A percentile compares a stretch with the other conserved stretches of the same genome.
phyloP scores from a whole-genome alignment of 2,113 vertebrate species.

The Coreoperca whiteheadi region DNA sequence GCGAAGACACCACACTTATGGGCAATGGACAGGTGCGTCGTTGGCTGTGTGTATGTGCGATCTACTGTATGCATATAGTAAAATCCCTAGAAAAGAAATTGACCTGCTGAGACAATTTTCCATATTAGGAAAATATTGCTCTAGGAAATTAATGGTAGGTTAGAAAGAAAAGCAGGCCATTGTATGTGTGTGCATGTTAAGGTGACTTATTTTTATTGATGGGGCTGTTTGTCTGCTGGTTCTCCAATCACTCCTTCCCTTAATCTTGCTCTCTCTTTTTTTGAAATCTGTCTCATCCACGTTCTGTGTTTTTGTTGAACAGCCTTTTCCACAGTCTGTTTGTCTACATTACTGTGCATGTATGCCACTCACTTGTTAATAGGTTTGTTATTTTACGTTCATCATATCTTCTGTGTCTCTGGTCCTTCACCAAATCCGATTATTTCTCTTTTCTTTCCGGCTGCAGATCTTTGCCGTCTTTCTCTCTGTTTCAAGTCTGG shows the following conservation, averaged over 20 bases:
- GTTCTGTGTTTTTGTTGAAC: constrained; percentile 44
- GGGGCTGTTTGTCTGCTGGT: constrained; percentile 27
- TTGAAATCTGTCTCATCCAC: constrained; percentile 18
- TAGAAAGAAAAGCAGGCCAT: not conserved
- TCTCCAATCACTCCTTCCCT: constrained; percentile 12
- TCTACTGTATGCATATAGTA: not conserved
- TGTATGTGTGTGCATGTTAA: constrained; percentile 29
- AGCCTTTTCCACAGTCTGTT: not conserved
- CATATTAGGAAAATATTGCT: not conserved
- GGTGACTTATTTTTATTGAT: constrained; percentile 23
- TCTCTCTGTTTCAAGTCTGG: constrained; percentile 45
- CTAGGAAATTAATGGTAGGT: not conserved
- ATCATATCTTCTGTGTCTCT: constrained; percentile 9
- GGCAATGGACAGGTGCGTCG: constrained; percentile 94
- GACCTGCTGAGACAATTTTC: not conserved
- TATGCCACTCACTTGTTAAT: constrained; percentile 17
- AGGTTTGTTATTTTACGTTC: not conserved
- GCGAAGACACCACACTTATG: constrained; percentile 93
- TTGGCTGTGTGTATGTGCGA: not conserved
- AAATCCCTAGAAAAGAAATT: not conserved
- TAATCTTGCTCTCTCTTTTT: constrained; percentile 17
- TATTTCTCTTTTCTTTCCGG: constrained; percentile 7
- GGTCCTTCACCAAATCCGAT: not conserved
- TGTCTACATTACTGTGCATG: constrained; percentile 19
- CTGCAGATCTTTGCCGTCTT: constrained; percentile 39